Evolutionary conservation across 2,888 invertebrate species (phyloP).

Genomic region (Acanthosoma haemorrhoidale): DNA sequence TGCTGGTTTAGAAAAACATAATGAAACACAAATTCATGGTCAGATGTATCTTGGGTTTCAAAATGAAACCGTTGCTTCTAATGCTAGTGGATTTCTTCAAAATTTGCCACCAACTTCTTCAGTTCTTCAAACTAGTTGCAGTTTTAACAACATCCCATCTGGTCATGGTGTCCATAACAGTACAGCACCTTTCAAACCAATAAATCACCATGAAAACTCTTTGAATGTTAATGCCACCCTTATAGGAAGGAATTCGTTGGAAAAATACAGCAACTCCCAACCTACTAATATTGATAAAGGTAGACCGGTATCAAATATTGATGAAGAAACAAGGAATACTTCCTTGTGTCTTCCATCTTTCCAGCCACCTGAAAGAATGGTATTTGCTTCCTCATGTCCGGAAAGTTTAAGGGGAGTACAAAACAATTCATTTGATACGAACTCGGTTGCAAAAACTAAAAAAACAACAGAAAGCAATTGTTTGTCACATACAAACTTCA

Average conservation of each 20-base stretch:
- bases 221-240: not conserved
- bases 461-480: not conserved
- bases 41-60: slow-evolving; percentile 12
- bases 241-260: not conserved
- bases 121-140: not conserved
- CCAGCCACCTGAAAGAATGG: not conserved
- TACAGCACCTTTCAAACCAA: not conserved
- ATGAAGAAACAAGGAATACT: not conserved
- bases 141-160: not conserved
- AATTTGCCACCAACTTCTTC: not conserved
- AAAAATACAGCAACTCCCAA: not conserved
- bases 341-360: not conserved
- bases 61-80: not conserved
- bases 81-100: not conserved
- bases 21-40: not conserved
- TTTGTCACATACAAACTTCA: not conserved
- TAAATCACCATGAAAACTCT: not conserved
- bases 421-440: not conserved
- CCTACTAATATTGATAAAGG: not conserved
- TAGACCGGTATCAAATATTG: not conserved
- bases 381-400: not conserved
- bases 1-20: not conserved
- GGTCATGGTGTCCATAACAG: not conserved
- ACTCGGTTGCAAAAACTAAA: not conserved
- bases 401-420: not conserved